phyloP scores from a whole-genome alignment of 2,888 invertebrate species.

The Auanema sp. region DNA sequence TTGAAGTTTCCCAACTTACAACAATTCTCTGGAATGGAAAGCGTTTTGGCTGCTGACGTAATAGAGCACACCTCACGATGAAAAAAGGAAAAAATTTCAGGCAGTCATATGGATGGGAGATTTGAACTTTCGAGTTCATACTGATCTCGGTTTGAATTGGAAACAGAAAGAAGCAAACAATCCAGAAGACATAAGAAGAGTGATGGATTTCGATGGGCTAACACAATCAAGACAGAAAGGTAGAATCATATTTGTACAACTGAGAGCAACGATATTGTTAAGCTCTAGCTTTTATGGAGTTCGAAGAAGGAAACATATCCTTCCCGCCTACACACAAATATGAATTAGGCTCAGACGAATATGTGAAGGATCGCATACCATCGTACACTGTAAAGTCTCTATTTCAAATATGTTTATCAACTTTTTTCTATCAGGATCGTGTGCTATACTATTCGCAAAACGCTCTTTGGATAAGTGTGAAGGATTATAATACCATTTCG shows the following conservation, averaged over 20 bases:
- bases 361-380: constrained; percentile 48
- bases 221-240: constrained; percentile 22
- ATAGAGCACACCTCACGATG: constrained; percentile 3
- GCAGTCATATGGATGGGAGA: constrained; percentile 58
- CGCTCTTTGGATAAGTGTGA: constrained; percentile 25
- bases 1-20: constrained; percentile 35
- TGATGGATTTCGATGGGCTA: constrained; percentile 29
- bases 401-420: not conserved
- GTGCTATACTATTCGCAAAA: constrained; percentile 42
- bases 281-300: constrained; percentile 44
- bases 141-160: constrained; percentile 27
- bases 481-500: constrained; percentile 47
- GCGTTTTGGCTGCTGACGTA: constrained; percentile 42
- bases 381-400: constrained; percentile 48
- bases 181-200: constrained; percentile 9
- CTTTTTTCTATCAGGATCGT: constrained; percentile 44
- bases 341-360: constrained; percentile 37
- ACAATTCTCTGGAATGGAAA: constrained; percentile 29
- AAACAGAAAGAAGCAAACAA: constrained; percentile 8
- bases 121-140: constrained; percentile 54
- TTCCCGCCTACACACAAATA: constrained; percentile 60
- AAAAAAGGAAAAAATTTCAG: constrained; percentile 18
- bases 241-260: too few species aligned
- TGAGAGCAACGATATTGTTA: constrained; percentile 9
- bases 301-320: constrained; percentile 45